A percentile compares a stretch with the other conserved stretches of the same genome.
Evolutionary conservation across 2,888 invertebrate species (phyloP).

Genomic region (Ceraclea dissimilis): DNA sequence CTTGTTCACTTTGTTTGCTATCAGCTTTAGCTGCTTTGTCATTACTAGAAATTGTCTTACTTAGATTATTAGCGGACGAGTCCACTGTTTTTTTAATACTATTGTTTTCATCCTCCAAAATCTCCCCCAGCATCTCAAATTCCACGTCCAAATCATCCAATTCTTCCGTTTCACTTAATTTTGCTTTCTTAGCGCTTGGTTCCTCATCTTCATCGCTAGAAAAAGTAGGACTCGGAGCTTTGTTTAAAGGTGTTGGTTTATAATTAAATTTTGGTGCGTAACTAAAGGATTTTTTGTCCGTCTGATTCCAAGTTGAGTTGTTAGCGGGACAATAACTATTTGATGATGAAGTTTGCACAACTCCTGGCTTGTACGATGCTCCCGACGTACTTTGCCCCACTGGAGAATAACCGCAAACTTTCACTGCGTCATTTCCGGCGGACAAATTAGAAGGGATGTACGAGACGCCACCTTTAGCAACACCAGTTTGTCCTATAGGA

Average conservation of each 20-base stretch:
- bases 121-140: slow-evolving; percentile 47
- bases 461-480: not conserved
- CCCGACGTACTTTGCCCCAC: slow-evolving; percentile 9
- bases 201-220: slow-evolving; percentile 49
- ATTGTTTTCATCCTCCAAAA: slow-evolving; percentile 42
- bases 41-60: not conserved
- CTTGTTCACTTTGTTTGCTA: not conserved
- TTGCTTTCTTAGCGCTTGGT: slow-evolving; percentile 38
- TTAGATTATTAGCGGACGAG: not conserved
- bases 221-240: slow-evolving; percentile 40
- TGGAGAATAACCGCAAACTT: slow-evolving; percentile 13
- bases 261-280: slow-evolving; percentile 31
- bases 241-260: slow-evolving; percentile 39
- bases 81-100: slow-evolving; percentile 1
- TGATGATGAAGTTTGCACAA: slow-evolving; percentile 6
- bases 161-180: slow-evolving; percentile 28
- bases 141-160: slow-evolving; percentile 45
- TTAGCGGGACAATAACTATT: slow-evolving; percentile 15
- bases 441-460: slow-evolving; percentile 17
- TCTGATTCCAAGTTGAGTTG: slow-evolving; percentile 5
- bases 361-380: slow-evolving; percentile 20
- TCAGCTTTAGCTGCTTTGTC: not conserved
- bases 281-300: slow-evolving; percentile 9
- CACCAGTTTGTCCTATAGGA: slow-evolving; percentile 4
- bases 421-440: slow-evolving; percentile 1